Evolutionary conservation across 1,140 invertebrate genomes (phyloP), one percentile per base, ranked within the genome.

Genomic region (Mylabris phalerata): DNA sequence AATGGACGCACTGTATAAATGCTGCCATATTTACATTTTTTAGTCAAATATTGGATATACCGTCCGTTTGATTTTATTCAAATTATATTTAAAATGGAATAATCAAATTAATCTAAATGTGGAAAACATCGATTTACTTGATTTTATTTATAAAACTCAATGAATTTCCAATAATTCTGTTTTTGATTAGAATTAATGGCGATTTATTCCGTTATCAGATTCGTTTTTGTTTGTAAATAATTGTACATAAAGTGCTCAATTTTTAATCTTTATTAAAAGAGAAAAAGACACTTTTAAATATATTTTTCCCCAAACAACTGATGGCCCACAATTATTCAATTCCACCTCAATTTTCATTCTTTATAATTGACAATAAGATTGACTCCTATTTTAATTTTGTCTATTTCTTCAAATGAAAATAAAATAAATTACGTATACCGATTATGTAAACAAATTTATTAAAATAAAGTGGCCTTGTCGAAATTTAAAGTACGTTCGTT

Each of bases 401-500:
- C 38, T n/a, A 50, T 59, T 57, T 50, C 19, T 44, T 54, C 51
- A 13, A 57, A 2, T 42, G 0, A 42, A 42, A 42, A 42, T 4
- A 42, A 13, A 42, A n/a, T 42, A 3, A 43, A 57, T 57, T 57
- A 7, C 48, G 43, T 57, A 27, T 52, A 61, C 50, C 60, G 55
- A 57, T 50, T 48, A 65, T 65, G 54, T 57, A 55, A 54, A 63
- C 55, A 50, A 59, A 60, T 57, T 45, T 60, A 57, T 54, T 7
- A 48, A 60, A 62, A 63, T 65, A 56, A 67, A 65, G 67, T 67
- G 67, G 65, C 67, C 67, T 68, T 68, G 62, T 65, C 63, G 61
- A 61, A 65, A 55, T 55, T 62, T 62, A 44, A 43, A 60, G 48
- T 60, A 55, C 48, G 48, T 55, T 59, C 25, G 55, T 55, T 62